phyloP scores from a whole-genome alignment of 2,113 vertebrate genomes.

The Columba livia region DNA sequence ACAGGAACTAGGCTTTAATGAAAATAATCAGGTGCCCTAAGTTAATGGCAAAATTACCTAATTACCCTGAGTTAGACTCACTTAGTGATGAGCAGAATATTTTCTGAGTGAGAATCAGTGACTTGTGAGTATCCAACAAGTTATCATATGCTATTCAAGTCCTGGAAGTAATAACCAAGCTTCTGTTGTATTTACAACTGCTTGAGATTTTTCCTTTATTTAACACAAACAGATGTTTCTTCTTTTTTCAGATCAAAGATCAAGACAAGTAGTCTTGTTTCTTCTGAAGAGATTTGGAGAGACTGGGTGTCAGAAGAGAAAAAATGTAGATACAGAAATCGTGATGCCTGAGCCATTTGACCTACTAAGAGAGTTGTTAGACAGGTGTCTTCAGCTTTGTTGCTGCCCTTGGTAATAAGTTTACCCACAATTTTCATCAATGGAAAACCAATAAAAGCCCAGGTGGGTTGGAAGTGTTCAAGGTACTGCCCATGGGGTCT shows the following conservation, averaged over 20 bases:
- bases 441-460: background rate
- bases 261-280: background rate
- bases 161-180: background rate
- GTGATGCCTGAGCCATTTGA: background rate
- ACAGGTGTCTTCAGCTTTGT: background rate
- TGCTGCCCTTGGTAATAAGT: background rate
- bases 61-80: background rate
- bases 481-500: background rate
- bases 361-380: background rate
- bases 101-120: background rate
- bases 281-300: background rate
- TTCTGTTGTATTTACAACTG: background rate
- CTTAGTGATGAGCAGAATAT: background rate
- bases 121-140: background rate
- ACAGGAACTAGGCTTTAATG: background rate
- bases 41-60: background rate
- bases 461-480: background rate
- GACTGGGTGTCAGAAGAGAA: background rate
- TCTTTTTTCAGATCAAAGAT: background rate
- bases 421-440: background rate
- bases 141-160: background rate
- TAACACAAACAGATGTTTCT: background rate
- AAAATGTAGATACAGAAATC: background rate
- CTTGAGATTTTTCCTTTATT: background rate
- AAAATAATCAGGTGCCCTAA: background rate